Evolutionary conservation across 1,140 invertebrate species (phyloP), one percentile per base, ranked within the genome.

Genomic region (Lethrus apterus): DNA sequence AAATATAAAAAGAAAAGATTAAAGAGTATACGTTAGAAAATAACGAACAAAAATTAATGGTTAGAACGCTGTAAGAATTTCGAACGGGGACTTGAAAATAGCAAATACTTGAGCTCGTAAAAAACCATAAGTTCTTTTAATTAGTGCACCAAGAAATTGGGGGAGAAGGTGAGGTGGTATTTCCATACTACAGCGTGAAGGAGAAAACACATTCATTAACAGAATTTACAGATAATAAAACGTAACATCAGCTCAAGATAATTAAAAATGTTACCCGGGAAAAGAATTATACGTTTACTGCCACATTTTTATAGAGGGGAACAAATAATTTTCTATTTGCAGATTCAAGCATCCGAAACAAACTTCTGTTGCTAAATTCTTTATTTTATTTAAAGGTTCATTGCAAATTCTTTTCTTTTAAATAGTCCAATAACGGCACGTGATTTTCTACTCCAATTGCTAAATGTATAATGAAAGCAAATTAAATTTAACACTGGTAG

Each of bases 121-220:
- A 52, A 54, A 49, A 51, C 47, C 48, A 52, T 56, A 56, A 56
- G 47, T 56, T 56, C 50, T 56, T 56, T 56, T 56, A 56, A 56
- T 56, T 56, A 53, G 51, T 53, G 44, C 44, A 20, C 35, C 38
- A 29, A 43, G 49, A 51, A 42, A 32, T 38, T 21, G 42, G 44
- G 30, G 43, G 50, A 19, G 33, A 41, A 41, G 36, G 21, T 24
- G 17, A 41, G 19, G 23, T n/a, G 21, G 21, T 21, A 52, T 55
- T 52, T 55, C 45, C 54, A 55, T 50, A 44, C 46, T 55, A 50
- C 44, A 41, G 19, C 24, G 7, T 9, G 38, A 41, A 32, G 44
- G 44, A 42, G 31, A 48, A 54, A 48, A 50, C 49, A 56, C 51
- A 52, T 52, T 50, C 50, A 52, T 52, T 56, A 52, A 52, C 40